phyloP scores from a whole-genome alignment of 2,797 vertebrate genomes.

The Pelodytes ibericus region DNA sequence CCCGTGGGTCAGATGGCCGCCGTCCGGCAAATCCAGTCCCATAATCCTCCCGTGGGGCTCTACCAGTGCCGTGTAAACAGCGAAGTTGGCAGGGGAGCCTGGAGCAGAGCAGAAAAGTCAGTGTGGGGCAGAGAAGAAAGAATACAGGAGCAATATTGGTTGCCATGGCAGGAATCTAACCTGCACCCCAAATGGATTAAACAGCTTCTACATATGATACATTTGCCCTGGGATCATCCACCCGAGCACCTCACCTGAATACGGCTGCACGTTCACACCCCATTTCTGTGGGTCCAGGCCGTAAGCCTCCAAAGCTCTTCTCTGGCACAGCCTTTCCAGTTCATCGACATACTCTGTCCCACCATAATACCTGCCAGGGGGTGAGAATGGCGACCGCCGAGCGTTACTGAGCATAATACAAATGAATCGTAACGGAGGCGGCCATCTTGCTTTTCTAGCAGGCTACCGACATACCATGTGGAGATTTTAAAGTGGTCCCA shows the following conservation, averaged over 20 bases:
- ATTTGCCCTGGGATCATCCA: too few relatives aligned
- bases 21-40: slow-evolving; percentile 95
- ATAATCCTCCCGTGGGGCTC: slow-evolving; percentile 96
- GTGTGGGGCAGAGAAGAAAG: not conserved
- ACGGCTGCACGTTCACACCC: slow-evolving; percentile 96
- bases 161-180: too few relatives aligned
- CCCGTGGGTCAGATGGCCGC: slow-evolving; percentile 94
- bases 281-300: slow-evolving; percentile 84
- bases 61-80: slow-evolving; percentile 90
- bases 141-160: too few relatives aligned
- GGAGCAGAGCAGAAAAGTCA: not conserved
- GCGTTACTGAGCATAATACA: too few relatives aligned
- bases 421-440: too few relatives aligned
- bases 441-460: too few relatives aligned
- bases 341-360: slow-evolving; percentile 93
- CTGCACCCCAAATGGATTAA: not conserved
- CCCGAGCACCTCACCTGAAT: slow-evolving; percentile 94
- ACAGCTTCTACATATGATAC: not conserved
- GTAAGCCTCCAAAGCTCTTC: slow-evolving; percentile 85
- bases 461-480: too few relatives aligned
- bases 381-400: too few relatives aligned
- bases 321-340: slow-evolving; percentile 91
- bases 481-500: too few relatives aligned
- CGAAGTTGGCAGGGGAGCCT: slow-evolving; percentile 96
- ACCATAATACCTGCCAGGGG: slow-evolving; percentile 89